These are phyloP conservation scores for Pteromalus puparum DNA, from an alignment of 1,140 invertebrate genomes.

Conservation along the genomic window DNA sequence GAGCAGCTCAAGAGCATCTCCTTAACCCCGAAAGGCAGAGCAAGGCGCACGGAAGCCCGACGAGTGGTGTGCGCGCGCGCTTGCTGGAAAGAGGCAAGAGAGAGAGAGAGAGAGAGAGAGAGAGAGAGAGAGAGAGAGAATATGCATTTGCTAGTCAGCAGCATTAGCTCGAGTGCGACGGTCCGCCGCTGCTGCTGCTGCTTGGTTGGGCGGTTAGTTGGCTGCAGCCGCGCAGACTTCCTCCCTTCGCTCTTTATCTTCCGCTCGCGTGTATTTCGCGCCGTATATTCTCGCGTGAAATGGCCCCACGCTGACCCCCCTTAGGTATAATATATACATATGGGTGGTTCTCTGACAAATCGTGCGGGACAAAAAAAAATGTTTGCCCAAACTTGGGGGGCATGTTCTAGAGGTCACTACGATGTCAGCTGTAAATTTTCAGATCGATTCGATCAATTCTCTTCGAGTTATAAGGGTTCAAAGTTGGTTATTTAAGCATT, in stretches of 20 bases:
- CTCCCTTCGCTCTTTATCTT: conserved; percentile 16
- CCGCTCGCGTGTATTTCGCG: not conserved
- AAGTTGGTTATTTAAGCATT: too few relatives aligned
- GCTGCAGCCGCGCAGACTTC: conserved; percentile 38
- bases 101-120: not conserved
- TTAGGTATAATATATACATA: not conserved
- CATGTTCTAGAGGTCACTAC: too few relatives aligned
- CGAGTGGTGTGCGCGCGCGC: conserved; percentile 30
- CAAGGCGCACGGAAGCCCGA: conserved; percentile 22
- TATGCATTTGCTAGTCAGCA: conserved; percentile 41
- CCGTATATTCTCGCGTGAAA: conserved; percentile 28
- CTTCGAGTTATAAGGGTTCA: too few relatives aligned
- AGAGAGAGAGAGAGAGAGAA: conserved; percentile 7
- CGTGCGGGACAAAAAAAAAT: too few relatives aligned
- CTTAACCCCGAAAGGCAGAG: conserved; percentile 47
- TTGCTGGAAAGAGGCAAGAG: not conserved
- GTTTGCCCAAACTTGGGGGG: too few relatives aligned
- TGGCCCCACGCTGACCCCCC: not conserved
- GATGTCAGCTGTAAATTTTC: too few relatives aligned
- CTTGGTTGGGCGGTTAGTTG: conserved; percentile 28
- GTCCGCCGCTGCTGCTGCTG: not conserved
- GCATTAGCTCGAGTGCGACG: conserved; percentile 39
- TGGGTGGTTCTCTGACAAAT: too few relatives aligned
- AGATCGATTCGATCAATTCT: too few relatives aligned
- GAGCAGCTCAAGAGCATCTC: conserved; percentile 50